These are phyloP conservation scores for Limnothrissa miodon DNA, from an alignment of 2,113 vertebrate species.

Conservation along the genomic window DNA sequence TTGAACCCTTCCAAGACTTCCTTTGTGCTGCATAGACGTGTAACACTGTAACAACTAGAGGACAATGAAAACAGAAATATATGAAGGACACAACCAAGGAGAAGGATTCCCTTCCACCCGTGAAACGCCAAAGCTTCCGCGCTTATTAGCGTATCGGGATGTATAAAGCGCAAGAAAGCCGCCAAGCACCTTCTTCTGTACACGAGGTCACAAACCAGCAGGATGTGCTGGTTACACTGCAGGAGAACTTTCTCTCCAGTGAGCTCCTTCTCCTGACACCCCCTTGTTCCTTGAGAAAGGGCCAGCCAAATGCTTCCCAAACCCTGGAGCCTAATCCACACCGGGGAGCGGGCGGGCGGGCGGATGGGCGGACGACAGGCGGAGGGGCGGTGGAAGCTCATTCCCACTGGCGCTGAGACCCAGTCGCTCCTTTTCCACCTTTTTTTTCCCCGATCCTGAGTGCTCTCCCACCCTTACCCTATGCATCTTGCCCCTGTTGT, in stretches of 20 bases:
- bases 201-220: constrained; percentile 53
- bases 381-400: not conserved
- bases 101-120: not conserved
- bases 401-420: constrained; percentile 3
- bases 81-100: constrained; percentile 17
- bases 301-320: constrained; percentile 31
- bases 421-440: not conserved
- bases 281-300: constrained; percentile 40
- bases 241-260: constrained; percentile 43
- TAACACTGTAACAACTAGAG: constrained; percentile 7
- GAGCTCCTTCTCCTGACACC: constrained; percentile 38
- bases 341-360: constrained; percentile 20
- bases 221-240: constrained; percentile 53
- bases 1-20: constrained; percentile 7
- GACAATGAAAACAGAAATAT: not conserved
- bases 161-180: constrained; percentile 31
- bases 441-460: constrained; percentile 45
- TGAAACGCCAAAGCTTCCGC: not conserved
- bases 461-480: constrained; percentile 44
- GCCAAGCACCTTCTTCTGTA: constrained; percentile 44
- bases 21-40: not conserved
- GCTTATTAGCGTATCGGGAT: constrained; percentile 32
- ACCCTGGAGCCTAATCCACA: constrained; percentile 28
- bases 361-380: not conserved
- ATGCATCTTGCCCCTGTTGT: constrained; percentile 35